A percentile compares a stretch with the other conserved stretches of the same genome.
These are phyloP conservation scores for Labeo rohita DNA, from an alignment of 2,113 vertebrate genomes.

Conservation along the genomic window DNA sequence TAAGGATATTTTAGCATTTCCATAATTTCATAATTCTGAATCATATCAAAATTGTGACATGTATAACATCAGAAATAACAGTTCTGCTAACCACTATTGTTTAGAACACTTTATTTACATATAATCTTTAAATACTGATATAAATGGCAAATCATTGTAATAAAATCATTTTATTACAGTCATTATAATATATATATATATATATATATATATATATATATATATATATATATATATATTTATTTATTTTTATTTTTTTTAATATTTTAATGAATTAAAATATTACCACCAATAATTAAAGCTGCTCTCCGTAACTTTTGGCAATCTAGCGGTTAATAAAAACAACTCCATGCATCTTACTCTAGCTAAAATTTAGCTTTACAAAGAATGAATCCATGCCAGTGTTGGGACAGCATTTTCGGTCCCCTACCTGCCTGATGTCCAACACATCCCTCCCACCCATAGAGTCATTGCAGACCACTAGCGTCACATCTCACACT, in stretches of 20 bases:
- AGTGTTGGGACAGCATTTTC: neutral
- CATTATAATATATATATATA: too few relatives aligned
- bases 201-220: too few relatives aligned
- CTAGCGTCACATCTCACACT: conserved; percentile 73
- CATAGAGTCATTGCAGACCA: conserved; percentile 66
- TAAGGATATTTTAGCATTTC: neutral
- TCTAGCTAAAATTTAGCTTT: neutral
- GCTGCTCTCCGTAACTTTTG: too few relatives aligned
- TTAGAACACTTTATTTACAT: neutral
- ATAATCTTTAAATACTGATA: neutral
- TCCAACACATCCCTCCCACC: conserved; percentile 26
- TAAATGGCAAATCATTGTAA: neutral
- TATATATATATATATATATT: too few relatives aligned
- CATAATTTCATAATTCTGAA: neutral
- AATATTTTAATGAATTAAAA: too few relatives aligned
- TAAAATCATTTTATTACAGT: neutral
- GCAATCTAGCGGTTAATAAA: too few relatives aligned
- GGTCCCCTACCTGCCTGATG: conserved; percentile 30
- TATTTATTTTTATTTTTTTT: too few relatives aligned
- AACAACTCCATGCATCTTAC: too few relatives aligned
- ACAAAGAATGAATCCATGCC: neutral
- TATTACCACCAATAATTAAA: neutral
- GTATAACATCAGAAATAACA: neutral
- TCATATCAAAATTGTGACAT: neutral
- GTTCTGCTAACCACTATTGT: neutral